phyloP scores from a whole-genome alignment of 2,888 invertebrate genomes.

The Brachyopa scutellaris region DNA sequence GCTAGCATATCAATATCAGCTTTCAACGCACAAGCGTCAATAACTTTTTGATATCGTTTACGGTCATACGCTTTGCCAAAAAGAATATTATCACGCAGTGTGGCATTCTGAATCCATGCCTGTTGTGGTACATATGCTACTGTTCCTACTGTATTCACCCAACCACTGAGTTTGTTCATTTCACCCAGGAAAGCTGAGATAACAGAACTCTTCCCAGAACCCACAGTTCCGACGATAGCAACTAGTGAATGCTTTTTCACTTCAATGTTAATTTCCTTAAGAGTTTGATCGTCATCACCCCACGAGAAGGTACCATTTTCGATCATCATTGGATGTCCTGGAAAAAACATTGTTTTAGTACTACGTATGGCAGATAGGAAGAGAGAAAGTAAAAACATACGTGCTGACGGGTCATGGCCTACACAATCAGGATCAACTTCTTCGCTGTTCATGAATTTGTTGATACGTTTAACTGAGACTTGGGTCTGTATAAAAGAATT shows the following conservation, averaged over 20 bases:
- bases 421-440: slow-evolving; percentile 92
- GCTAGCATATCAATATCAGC: slow-evolving; percentile 96
- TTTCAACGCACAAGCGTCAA: slow-evolving; percentile 94
- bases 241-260: slow-evolving; percentile 87
- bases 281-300: slow-evolving; percentile 87
- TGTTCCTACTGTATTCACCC: slow-evolving; percentile 87
- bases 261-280: slow-evolving; percentile 89
- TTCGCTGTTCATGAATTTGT: slow-evolving; percentile 95
- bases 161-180: slow-evolving; percentile 92
- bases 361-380: too few relatives aligned
- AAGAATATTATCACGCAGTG: slow-evolving; percentile 94
- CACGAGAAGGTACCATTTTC: slow-evolving; percentile 95
- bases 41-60: slow-evolving; percentile 88
- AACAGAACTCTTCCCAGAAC: slow-evolving; percentile 93
- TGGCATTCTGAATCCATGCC: slow-evolving; percentile 99
- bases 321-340: slow-evolving; percentile 90
- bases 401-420: slow-evolving; percentile 88
- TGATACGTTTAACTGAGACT: slow-evolving; percentile 95
- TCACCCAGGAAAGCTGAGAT: slow-evolving; percentile 94
- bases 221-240: slow-evolving; percentile 94
- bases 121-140: slow-evolving; percentile 96
- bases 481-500: slow-evolving; percentile 85
- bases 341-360: slow-evolving; percentile 80
- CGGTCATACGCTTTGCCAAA: slow-evolving; percentile 91
- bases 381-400: slow-evolving; percentile 84